Percentiles rank a stretch among this genome's conserved stretches.
Conservation (phyloP, 1,140 invertebrate species). For the Cydia amplana region DNA sequence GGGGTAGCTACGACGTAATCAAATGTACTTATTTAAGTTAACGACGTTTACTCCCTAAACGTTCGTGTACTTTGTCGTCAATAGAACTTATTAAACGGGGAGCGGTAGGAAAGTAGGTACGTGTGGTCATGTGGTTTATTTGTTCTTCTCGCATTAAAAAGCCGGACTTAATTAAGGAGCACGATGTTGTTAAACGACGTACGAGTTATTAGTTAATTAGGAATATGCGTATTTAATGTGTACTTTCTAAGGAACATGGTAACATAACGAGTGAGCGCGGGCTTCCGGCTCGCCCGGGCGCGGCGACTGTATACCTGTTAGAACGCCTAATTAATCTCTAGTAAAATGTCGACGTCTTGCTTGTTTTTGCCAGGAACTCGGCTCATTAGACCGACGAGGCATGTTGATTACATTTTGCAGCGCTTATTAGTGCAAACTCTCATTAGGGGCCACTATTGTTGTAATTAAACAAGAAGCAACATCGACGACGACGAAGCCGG, state of each 20-base stretch:
- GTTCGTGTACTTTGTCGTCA: constrained; percentile 69
- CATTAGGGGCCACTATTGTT: constrained; percentile 78
- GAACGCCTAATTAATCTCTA: constrained; percentile 75
- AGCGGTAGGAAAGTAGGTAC: constrained; percentile 12
- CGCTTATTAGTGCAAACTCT: constrained; percentile 78
- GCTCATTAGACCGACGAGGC: constrained; percentile 77
- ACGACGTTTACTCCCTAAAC: constrained; percentile 68
- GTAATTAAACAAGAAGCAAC: constrained; percentile 77
- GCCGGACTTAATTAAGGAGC: constrained; percentile 25
- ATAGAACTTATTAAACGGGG: constrained; percentile 63
- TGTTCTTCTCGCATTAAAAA: constrained; percentile 15
- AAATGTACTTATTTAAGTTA: constrained; percentile 79
- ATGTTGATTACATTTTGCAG: constrained; percentile 79
- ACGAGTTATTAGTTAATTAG: constrained; percentile 29
- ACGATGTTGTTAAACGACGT: constrained; percentile 4
- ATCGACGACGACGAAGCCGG: constrained; percentile 50
- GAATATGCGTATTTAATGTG: constrained; percentile 13
- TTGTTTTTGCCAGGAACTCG: constrained; percentile 76
- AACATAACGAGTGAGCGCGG: constrained; percentile 37
- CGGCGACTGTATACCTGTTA: constrained; percentile 60
- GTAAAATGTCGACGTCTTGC: constrained; percentile 70
- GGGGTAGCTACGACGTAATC: constrained; percentile 78
- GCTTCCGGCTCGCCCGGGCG: constrained; percentile 54
- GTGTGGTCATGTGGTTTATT: constrained; percentile 19
- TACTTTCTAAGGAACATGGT: constrained; percentile 34